Evolutionary conservation across 1,140 invertebrate species (phyloP), one percentile per base, ranked within the genome.

Genomic region (Magallana angulata): DNA sequence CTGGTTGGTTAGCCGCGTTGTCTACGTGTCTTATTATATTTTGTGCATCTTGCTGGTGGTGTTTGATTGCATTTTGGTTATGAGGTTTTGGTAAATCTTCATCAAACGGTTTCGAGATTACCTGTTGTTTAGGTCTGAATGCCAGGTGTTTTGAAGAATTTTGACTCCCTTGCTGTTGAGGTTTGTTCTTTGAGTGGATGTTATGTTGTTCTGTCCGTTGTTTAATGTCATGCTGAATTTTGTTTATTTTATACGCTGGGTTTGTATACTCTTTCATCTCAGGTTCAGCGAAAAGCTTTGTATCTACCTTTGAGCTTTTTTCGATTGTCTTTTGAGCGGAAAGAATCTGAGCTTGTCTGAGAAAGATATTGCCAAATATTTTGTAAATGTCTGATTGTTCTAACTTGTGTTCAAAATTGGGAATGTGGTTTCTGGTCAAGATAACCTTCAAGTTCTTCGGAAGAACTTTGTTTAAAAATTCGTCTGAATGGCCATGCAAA

Each of bases 201-300:
- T 76, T 18, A 2, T 36, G 30, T 12, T 11, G n/a, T n/a, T n/a
- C n/a, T n/a, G n/a, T n/a, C n/a, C n/a, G n/a, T n/a, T n/a, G 30
- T 11, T 76, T 30, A 30, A 11, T 76, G 68, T 30, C 68, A 36
- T 18, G 24, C 1, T 76, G 24, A 76, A 76, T 76, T 5, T 76
- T 76, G 8, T 76, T 36, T 12, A 76, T 11, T 14, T 9, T 11
- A 76, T 76, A 30, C 36, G 11, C 9, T 76, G 68, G 68, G 36
- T 76, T 76, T 12, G 68, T 14, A 76, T 76, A 76, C 24, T 76
- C 68, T 76, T 76, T 76, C 36, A 76, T 76, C 36, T 76, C 68
- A 30, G 68, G 68, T 76, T 76, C 24, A 9, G 18, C 4, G 30
- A 76, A 76, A 30, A 76, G 68, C 12, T 24, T 12, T 30, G 68